Conservation (phyloP, 2,113 vertebrate species). For the Saiga tatarica region DNA sequence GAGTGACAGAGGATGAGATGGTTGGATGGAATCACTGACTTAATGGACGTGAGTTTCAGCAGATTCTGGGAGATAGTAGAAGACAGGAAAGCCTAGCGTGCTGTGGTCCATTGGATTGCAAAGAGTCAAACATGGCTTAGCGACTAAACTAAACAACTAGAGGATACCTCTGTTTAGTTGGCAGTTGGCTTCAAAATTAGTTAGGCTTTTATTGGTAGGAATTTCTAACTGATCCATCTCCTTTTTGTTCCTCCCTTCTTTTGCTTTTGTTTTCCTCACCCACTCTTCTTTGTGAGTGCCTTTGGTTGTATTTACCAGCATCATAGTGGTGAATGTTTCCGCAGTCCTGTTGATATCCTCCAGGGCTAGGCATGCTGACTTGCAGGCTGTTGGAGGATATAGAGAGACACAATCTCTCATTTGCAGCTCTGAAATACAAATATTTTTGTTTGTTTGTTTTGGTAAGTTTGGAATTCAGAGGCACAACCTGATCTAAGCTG, state of each 20-base stretch:
- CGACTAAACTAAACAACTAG: not conserved
- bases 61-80: not conserved
- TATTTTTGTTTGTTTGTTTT: not conserved
- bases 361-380: not conserved
- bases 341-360: not conserved
- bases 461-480: not conserved
- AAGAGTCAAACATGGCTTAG: not conserved
- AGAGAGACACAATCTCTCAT: not conserved
- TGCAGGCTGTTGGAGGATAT: not conserved
- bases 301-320: not conserved
- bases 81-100: not conserved
- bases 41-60: not conserved
- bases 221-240: not conserved
- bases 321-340: not conserved
- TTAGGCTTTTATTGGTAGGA: not conserved
- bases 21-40: not conserved
- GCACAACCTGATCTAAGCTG: not conserved
- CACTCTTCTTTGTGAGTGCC: not conserved
- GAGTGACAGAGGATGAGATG: not conserved
- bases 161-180: not conserved
- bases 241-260: not conserved
- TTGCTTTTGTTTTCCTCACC: not conserved
- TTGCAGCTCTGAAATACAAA: not conserved
- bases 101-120: not conserved
- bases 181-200: not conserved